Conservation (phyloP, 1,140 invertebrate species). For the Phymorhynchus buccinoides region DNA sequence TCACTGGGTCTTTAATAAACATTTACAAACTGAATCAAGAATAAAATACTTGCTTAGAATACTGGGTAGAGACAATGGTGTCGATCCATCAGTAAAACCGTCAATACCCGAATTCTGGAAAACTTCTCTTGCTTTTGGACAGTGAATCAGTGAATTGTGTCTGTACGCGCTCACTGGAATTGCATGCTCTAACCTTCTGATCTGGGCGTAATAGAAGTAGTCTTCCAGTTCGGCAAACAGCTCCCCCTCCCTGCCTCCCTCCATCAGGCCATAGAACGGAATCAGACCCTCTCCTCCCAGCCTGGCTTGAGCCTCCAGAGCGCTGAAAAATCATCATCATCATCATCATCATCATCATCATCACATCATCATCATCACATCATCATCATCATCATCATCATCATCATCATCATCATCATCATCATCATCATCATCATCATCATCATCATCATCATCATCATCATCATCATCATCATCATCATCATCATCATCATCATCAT, state of each 20-base stretch:
- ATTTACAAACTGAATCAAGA: too few relatives aligned
- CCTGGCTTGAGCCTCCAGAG: constrained; percentile 72
- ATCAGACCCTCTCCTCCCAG: constrained; percentile 73
- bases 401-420: too few relatives aligned
- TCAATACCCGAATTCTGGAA: too few relatives aligned
- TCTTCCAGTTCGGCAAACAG: constrained; percentile 82
- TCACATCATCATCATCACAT: not conserved
- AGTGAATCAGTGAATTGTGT: too few relatives aligned
- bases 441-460: not conserved
- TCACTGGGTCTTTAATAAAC: too few relatives aligned
- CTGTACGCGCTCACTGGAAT: too few relatives aligned
- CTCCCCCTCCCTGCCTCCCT: constrained; percentile 76
- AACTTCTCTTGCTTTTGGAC: too few relatives aligned
- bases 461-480: not conserved
- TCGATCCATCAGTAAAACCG: too few relatives aligned
- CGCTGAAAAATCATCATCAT: constrained; percentile 49
- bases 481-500: not conserved
- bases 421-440: not conserved
- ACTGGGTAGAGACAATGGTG: too few relatives aligned
- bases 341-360: not conserved
- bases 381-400: not conserved
- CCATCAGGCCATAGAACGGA: constrained; percentile 73
- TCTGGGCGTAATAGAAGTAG: constrained; percentile 83
- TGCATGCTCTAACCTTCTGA: constrained; percentile 74
- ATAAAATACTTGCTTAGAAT: too few relatives aligned